phyloP scores from a whole-genome alignment of 2,113 vertebrate genomes.

The Andinoacara biseriatus region DNA sequence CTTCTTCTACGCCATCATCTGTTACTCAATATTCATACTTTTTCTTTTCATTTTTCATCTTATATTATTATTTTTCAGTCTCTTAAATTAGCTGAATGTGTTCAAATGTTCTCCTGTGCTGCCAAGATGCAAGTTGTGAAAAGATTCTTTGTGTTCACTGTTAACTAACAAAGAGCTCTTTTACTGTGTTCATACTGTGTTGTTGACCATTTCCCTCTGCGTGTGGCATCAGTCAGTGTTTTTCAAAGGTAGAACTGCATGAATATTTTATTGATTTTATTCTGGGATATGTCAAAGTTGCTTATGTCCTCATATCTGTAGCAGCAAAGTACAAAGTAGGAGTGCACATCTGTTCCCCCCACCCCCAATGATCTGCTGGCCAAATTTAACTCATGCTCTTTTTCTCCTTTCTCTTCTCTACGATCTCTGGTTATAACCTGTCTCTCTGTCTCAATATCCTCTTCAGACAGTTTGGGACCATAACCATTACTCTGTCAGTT shows the following conservation, averaged over 20 bases:
- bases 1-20: no score
- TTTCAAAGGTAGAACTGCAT: background rate
- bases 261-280: constrained; percentile 2
- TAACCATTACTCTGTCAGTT: constrained; percentile 25
- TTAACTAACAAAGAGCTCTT: background rate
- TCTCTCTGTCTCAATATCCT: background rate
- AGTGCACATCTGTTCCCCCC: background rate
- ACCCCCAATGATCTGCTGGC: background rate
- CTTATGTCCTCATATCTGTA: background rate
- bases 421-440: background rate
- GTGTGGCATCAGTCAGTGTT: background rate
- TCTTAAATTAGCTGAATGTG: no score
- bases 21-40: no score
- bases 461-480: constrained; percentile 41
- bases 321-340: background rate
- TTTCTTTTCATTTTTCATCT: no score
- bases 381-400: background rate
- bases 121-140: no score
- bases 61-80: no score
- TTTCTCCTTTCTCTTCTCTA: background rate
- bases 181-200: background rate
- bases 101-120: no score
- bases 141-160: background rate
- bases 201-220: background rate
- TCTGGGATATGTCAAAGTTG: background rate